A percentile compares a stretch with the other conserved stretches of the same genome.
These are phyloP conservation scores for Ophion obscuratus DNA, from an alignment of 2,888 invertebrate species.

Conservation along the genomic window DNA sequence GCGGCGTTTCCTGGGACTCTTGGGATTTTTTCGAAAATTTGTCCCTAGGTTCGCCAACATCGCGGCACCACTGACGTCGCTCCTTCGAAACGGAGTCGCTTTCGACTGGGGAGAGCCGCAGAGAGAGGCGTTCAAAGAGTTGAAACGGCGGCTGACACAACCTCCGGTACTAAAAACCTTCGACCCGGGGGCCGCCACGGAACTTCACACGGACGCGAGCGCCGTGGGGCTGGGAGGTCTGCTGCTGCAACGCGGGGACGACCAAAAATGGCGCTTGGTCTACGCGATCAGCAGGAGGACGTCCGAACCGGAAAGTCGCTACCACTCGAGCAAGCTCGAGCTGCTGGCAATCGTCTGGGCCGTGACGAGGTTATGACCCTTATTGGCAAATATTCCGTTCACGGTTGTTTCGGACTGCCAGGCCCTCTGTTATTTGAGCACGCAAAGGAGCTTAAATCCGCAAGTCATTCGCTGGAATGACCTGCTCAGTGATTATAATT, in stretches of 20 bases:
- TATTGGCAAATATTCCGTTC: no score
- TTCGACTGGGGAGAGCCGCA: slow-evolving; percentile 30
- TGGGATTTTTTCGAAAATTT: slow-evolving; percentile 52
- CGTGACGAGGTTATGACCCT: no score
- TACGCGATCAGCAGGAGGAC: slow-evolving; percentile 70
- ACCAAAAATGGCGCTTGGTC: slow-evolving; percentile 62
- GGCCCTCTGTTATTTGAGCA: no score
- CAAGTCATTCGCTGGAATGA: no score
- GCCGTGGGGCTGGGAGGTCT: no score
- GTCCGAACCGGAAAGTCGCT: slow-evolving; percentile 61
- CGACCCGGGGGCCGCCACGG: slow-evolving; percentile 28
- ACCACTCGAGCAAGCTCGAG: slow-evolving; percentile 68
- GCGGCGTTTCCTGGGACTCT: slow-evolving; percentile 39
- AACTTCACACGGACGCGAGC: slow-evolving; percentile 61
- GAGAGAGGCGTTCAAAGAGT: background rate
- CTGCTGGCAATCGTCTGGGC: slow-evolving; percentile 10
- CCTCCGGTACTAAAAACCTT: slow-evolving; percentile 27
- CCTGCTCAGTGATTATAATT: no score
- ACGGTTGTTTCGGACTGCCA: no score
- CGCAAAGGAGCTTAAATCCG: no score
- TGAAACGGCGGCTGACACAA: background rate
- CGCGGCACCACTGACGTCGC: slow-evolving; percentile 1
- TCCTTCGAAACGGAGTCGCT: background rate
- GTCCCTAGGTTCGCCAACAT: slow-evolving; percentile 23
- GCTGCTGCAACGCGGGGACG: slow-evolving; percentile 35